phyloP scores from a whole-genome alignment of 2,888 invertebrate genomes.

The Drosophila atroscutellata region DNA sequence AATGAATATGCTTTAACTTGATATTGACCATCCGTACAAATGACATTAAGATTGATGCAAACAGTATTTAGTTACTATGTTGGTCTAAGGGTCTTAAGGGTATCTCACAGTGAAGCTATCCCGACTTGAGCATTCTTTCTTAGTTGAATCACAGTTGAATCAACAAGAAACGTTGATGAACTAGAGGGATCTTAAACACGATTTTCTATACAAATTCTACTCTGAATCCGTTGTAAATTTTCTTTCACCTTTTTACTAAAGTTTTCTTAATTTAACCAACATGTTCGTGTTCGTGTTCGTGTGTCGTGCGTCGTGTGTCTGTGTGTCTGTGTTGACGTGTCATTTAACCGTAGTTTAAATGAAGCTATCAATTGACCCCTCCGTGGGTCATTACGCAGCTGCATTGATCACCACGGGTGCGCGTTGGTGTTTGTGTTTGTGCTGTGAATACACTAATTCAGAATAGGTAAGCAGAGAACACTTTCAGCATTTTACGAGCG shows the following conservation, averaged over 20 bases:
- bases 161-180: not conserved
- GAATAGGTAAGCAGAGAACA: constrained; percentile 22
- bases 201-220: not conserved
- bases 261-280: not conserved
- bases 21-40: too few species aligned
- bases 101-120: not conserved
- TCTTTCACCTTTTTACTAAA: not conserved
- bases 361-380: constrained; percentile 46
- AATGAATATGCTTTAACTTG: not conserved
- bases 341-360: constrained; percentile 51
- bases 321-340: constrained; percentile 22
- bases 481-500: constrained; percentile 55
- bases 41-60: not conserved
- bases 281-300: constrained; percentile 6
- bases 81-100: not conserved
- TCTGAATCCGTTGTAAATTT: not conserved
- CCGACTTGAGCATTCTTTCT: not conserved
- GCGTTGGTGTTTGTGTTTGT: not conserved
- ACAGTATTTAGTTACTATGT: too few species aligned
- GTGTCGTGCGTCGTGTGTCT: constrained; percentile 11
- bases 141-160: not conserved
- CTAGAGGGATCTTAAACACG: not conserved
- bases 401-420: constrained; percentile 29
- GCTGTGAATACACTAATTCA: constrained; percentile 8
- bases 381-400: constrained; percentile 48